Base-by-base conservation (phyloP, 2,888 invertebrate genomes). In the Perizoma affinitatum region DNA sequence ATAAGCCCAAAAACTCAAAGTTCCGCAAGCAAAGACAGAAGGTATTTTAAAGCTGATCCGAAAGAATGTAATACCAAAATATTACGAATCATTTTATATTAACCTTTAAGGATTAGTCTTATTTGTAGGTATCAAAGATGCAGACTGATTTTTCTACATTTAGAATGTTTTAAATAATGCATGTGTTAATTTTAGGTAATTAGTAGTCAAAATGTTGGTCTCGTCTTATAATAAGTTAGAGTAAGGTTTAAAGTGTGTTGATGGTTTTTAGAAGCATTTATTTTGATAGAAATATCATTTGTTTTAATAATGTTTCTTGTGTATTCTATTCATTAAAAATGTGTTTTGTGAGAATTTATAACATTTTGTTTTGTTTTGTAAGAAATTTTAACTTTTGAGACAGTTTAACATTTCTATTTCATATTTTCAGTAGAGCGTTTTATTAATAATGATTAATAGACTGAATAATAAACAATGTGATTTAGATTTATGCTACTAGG, bases 11-110 rank as follows among this genome's bases (percentile, higher is more conserved):
- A 50, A 50, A 50, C 41, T 41, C 9, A 41, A 50, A 41, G 9
- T 50, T 41, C 50, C 50, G n/a, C 22, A 52, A 52, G 44, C 43
- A 36, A 52, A 52, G 36, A 44, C 10, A 43, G 8, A n/a, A 8
- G 52, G 52, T 35, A 11, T 52, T 38, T 10, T 54, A 7, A 46
- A 46, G 34, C 34, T 54, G n/a, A 46, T 54, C 4, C 5, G 34
- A 40, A 54, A 54, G 10, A 46, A 54, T 46, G 41, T 54, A n/a
- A 54, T 54, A 40, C 54, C 54, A 54, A 54, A 54, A 10, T 54
- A 46, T 46, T 54, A 54, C 45, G 40, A 54, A 54, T 5, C 54
- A n/a, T 54, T 54, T 54, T 54, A 54, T 54, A 9, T 40, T n/a
- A 38, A 54, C 33, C 54, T 54, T 33, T 54, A 54, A 54, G n/a